Percentiles rank a stretch among this genome's conserved stretches.
phyloP scores from a whole-genome alignment of 2,113 vertebrate species.

The Misgurnus anguillicaudatus region DNA sequence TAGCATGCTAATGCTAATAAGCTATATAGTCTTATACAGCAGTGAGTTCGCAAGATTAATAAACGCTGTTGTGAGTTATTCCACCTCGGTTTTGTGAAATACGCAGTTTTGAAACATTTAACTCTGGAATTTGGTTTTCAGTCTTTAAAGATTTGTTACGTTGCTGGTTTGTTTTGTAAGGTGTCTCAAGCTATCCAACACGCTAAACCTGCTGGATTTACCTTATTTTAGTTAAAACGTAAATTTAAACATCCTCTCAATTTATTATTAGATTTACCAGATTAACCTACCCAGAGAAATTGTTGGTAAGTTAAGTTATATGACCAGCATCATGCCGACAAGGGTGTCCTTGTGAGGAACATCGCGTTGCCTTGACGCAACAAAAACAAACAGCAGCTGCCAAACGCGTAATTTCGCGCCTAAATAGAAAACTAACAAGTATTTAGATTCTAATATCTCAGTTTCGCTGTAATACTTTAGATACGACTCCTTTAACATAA shows the following conservation, averaged over 20 bases:
- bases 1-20: slow-evolving; percentile 37
- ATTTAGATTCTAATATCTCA: no score
- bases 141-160: not conserved
- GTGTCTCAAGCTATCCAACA: not conserved
- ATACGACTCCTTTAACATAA: no score
- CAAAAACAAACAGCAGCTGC: not conserved
- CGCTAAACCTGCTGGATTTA: not conserved
- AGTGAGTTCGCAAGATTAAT: not conserved
- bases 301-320: not conserved
- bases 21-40: not conserved
- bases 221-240: not conserved
- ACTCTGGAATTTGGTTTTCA: not conserved
- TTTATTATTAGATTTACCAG: not conserved
- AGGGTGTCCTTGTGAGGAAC: slow-evolving; percentile 1
- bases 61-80: not conserved
- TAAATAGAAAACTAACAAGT: not conserved
- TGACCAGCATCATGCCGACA: not conserved
- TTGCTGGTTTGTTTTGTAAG: not conserved
- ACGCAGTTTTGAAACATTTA: not conserved
- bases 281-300: not conserved
- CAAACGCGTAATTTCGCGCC: not conserved
- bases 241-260: not conserved
- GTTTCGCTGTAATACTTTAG: no score
- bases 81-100: not conserved
- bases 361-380: not conserved